Base-by-base conservation (phyloP, 64 coral and sea anemone species). In the Hydrozoanthus tunicans region DNA sequence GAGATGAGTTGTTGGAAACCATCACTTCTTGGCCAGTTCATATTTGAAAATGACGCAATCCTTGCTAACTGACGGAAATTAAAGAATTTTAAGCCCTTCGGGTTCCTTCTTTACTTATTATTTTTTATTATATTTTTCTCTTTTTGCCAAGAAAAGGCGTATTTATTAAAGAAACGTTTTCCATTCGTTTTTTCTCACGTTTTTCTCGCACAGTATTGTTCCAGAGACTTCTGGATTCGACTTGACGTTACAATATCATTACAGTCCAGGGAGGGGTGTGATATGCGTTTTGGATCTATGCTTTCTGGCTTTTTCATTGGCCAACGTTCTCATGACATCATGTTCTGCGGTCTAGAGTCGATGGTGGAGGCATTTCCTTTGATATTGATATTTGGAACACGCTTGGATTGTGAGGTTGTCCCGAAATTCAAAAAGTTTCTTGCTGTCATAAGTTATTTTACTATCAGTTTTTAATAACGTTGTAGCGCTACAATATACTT, bases 221-320 rank as follows among this genome's bases (percentile, higher is more conserved):
- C 80, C 11, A 65, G 60, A 65, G 17, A 6, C 12, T 20, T 25
- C 59, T 15, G 24, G 15, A 6, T 11, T 7, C 63, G 23, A 32
- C 80, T 26, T 82, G 59, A 65, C 13, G 11, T 9, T 27, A 32
- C 79, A 81, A 81, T 81, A 81, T 81, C 26, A 15, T 5, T 81
- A 62, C 59, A 82, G 80, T 64, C 79, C 15, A 65, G 61, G 60
- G 80, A 64, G 60, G 80, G 59, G 80, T 82, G 32, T n/a, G 58
- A 12, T 64, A 62, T 80, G 58, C 62, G 79, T 81, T 81, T 62
- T 58, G n/a, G 56, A 80, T 14, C 6, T 63, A 6, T 58, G 59
- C 79, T 73, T 80, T 13, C 32, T 65, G 80, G 17, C 32, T 24
- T 62, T 82, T 65, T 82, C 58, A 82, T 82, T 82, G 80, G 80